Percentiles rank a stretch among this genome's conserved stretches.
These are phyloP conservation scores for Embidobia sp. DNA, from an alignment of 2,888 invertebrate species.

Conservation along the genomic window DNA sequence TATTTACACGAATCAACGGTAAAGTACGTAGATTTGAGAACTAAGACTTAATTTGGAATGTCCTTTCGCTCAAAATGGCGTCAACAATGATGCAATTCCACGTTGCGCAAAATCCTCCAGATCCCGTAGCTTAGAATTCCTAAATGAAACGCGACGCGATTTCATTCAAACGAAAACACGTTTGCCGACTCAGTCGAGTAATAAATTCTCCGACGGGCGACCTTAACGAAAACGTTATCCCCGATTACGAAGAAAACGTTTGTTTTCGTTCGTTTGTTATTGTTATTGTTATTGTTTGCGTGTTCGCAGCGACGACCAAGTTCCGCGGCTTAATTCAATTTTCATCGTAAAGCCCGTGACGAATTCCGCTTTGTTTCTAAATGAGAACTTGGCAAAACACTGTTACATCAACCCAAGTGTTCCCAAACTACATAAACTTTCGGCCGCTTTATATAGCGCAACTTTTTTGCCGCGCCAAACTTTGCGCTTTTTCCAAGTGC, in stretches of 20 bases:
- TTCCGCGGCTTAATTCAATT: slow-evolving; percentile 42
- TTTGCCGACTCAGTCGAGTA: background rate
- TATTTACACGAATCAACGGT: too few species aligned
- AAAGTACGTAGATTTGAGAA: too few species aligned
- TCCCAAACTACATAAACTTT: slow-evolving; percentile 28
- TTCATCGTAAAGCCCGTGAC: slow-evolving; percentile 29
- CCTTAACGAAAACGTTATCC: slow-evolving; percentile 25
- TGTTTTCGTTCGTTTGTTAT: slow-evolving; percentile 35
- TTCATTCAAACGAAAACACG: background rate
- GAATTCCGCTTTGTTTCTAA: slow-evolving; percentile 46
- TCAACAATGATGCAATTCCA: too few species aligned
- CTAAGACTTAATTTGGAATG: too few species aligned
- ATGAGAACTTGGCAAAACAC: slow-evolving; percentile 47
- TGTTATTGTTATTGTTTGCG: slow-evolving; percentile 38
- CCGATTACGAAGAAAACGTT: slow-evolving; percentile 27
- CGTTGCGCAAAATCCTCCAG: too few species aligned
- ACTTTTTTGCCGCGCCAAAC: slow-evolving; percentile 11
- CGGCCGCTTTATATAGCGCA: slow-evolving; percentile 20
- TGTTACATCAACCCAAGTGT: slow-evolving; percentile 27
- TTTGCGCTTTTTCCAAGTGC: slow-evolving; percentile 32
- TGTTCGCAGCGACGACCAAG: slow-evolving; percentile 1
- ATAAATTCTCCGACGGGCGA: slow-evolving; percentile 5
- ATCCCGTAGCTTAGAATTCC: too few species aligned
- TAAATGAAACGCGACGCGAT: background rate
- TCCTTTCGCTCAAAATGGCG: too few species aligned